Percentiles rank a stretch among this genome's conserved stretches.
Conservation (phyloP, 2,113 vertebrate species). For the Coptodon rendalli region DNA sequence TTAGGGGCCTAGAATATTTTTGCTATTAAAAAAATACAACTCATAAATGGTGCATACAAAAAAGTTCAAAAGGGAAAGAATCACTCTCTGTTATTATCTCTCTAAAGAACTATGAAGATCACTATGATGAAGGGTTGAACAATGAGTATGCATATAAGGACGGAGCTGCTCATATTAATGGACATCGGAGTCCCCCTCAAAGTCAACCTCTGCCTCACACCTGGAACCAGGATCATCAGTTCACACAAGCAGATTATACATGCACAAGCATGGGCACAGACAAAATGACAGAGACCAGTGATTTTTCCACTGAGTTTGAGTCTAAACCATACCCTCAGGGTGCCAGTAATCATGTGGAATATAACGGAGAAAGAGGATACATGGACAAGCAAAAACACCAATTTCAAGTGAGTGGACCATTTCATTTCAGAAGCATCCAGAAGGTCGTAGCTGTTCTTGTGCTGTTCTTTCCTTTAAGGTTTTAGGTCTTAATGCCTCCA, state of each 20-base stretch:
- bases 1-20: not conserved
- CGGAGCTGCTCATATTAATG: conserved; percentile 40
- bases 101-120: conserved; percentile 62
- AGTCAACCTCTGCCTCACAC: conserved; percentile 52
- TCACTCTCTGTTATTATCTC: not conserved
- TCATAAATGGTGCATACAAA: not conserved
- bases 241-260: conserved; percentile 56
- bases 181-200: conserved; percentile 32
- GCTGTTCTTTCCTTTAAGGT: not conserved
- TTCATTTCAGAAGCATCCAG: not conserved
- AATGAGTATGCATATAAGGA: conserved; percentile 60
- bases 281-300: conserved; percentile 55
- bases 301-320: conserved; percentile 65
- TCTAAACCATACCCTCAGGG: conserved; percentile 58
- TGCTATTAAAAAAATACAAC: not conserved
- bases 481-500: not conserved
- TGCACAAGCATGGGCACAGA: conserved; percentile 58
- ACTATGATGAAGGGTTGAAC: conserved; percentile 50
- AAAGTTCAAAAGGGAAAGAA: not conserved
- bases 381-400: conserved; percentile 59
- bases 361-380: conserved; percentile 61
- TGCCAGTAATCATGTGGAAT: conserved; percentile 68
- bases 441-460: not conserved
- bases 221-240: conserved; percentile 73
- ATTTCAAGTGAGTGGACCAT: conserved; percentile 74